Conservation (phyloP, 2,797 vertebrate species). For the Macropus fuliginosus region DNA sequence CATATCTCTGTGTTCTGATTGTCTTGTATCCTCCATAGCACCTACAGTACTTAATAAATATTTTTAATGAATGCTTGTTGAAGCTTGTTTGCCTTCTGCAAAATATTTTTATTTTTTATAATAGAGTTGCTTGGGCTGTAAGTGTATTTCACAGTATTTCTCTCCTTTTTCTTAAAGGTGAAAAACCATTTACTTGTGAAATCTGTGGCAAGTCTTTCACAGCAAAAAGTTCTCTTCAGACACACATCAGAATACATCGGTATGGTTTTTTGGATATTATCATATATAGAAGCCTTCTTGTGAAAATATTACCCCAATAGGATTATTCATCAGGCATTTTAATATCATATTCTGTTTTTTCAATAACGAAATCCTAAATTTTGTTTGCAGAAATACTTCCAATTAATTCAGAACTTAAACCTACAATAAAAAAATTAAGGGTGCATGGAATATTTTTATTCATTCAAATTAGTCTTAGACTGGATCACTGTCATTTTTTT, state of each 20-base stretch:
- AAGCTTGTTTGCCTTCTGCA: background rate
- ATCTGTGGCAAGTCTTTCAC: conserved; percentile 99
- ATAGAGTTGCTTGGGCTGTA: background rate
- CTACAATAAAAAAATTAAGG: conserved; percentile 27
- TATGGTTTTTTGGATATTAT: conserved; percentile 74
- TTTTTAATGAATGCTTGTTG: background rate
- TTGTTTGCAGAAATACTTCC: background rate
- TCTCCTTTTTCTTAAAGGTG: conserved; percentile 86
- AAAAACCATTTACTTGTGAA: conserved; percentile 99
- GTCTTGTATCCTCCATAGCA: too few species aligned
- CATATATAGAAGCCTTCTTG: background rate
- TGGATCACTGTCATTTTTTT: conserved; percentile 33
- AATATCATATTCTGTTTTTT: conserved; percentile 38
- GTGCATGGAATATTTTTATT: conserved; percentile 46
- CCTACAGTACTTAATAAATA: background rate
- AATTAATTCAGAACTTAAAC: conserved; percentile 19
- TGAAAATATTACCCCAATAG: conserved; percentile 9
- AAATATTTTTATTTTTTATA: conserved; percentile 11
- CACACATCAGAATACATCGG: conserved; percentile 98
- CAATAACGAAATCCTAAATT: conserved; percentile 50
- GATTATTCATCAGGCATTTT: conserved; percentile 16
- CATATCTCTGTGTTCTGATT: background rate
- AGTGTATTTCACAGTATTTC: background rate
- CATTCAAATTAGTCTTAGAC: conserved; percentile 34
- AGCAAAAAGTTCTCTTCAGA: conserved; percentile 97